These are phyloP conservation scores for Patella pellucida DNA, from an alignment of 2,888 invertebrate genomes.

Conservation along the genomic window DNA sequence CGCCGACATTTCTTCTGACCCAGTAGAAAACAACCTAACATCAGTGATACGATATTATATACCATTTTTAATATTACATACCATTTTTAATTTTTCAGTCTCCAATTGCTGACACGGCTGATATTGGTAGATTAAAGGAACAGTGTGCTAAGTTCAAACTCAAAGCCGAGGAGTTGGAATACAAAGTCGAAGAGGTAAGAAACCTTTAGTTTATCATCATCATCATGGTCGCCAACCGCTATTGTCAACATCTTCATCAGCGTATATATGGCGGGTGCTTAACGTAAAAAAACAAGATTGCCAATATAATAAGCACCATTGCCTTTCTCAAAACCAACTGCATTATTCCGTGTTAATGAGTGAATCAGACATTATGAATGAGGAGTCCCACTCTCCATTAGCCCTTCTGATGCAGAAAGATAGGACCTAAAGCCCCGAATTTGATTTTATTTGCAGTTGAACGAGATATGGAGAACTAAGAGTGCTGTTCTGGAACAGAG, in stretches of 20 bases:
- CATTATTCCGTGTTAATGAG: too few relatives aligned
- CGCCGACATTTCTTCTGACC: too few relatives aligned
- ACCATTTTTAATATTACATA: background rate
- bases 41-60: too few relatives aligned
- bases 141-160: constrained; percentile 50
- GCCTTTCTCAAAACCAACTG: background rate
- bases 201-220: background rate
- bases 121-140: constrained; percentile 46
- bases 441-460: constrained; percentile 38
- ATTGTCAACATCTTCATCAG: background rate
- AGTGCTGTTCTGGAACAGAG: constrained; percentile 55
- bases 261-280: background rate
- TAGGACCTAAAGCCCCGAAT: too few relatives aligned
- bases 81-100: constrained; percentile 25
- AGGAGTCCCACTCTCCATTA: too few relatives aligned
- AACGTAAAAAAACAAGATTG: too few relatives aligned
- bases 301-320: too few relatives aligned
- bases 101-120: constrained; percentile 32
- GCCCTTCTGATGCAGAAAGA: too few relatives aligned
- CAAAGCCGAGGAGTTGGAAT: constrained; percentile 54
- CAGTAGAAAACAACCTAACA: too few relatives aligned
- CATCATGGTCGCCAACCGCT: background rate
- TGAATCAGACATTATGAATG: too few relatives aligned
- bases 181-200: constrained; percentile 60
- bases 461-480: constrained; percentile 60